A percentile compares a stretch with the other conserved stretches of the same genome.
These are phyloP conservation scores for Drosophila fuyamai DNA, from an alignment of 1,140 invertebrate species.

Conservation along the genomic window DNA sequence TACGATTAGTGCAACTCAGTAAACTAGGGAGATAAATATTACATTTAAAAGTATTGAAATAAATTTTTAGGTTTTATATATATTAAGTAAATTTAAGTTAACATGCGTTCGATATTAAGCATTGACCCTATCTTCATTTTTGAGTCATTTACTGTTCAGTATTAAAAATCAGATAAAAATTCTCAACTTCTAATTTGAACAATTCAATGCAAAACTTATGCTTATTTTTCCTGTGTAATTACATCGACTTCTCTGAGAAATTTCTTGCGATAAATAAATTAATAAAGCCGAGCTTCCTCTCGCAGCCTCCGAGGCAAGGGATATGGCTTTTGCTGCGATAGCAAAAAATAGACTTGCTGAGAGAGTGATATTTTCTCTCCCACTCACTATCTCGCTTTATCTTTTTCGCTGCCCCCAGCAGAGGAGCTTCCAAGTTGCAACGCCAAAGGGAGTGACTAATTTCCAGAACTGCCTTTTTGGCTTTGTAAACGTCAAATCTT, in stretches of 20 bases:
- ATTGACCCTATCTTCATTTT: too few species aligned
- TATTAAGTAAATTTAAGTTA: too few species aligned
- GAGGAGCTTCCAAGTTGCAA: slow-evolving; percentile 2
- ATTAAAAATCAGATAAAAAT: neutral
- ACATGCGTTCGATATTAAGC: too few species aligned
- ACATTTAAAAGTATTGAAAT: neutral
- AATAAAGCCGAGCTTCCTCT: slow-evolving; percentile 4
- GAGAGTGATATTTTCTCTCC: slow-evolving; percentile 2
- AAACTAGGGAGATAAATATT: neutral
- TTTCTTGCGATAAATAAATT: slow-evolving; percentile 2
- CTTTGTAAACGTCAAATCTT: neutral
- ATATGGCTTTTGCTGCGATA: slow-evolving; percentile 8
- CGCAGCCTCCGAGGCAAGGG: neutral
- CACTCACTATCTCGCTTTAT: slow-evolving; percentile 2
- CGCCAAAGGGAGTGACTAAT: neutral
- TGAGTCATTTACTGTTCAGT: too few species aligned
- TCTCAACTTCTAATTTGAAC: neutral
- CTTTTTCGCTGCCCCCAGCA: slow-evolving; percentile 15
- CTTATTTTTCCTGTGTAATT: neutral
- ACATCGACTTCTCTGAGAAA: slow-evolving; percentile 7
- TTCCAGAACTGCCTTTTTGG: neutral
- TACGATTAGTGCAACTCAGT: slow-evolving; percentile 8
- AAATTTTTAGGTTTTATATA: too few species aligned
- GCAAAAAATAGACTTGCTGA: slow-evolving; percentile 4
- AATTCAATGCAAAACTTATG: neutral